phyloP scores from a whole-genome alignment of 2,888 invertebrate genomes.

The Apamea crenata region DNA sequence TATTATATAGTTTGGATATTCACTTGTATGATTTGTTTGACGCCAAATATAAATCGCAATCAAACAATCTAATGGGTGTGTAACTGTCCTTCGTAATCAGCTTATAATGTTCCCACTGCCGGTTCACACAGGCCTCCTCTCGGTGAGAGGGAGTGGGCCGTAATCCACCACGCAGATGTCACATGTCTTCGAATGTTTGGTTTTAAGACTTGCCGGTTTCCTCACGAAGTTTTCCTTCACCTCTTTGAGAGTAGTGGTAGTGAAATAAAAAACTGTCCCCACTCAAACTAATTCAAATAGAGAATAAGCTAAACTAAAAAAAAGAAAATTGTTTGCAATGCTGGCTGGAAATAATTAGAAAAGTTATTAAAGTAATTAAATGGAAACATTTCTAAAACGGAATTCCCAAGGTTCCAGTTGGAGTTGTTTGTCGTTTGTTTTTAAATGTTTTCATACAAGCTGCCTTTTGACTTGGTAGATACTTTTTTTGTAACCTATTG shows the following conservation, averaged over 20 bases:
- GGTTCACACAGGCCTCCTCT: background rate
- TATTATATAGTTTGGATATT: slow-evolving; percentile 28
- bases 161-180: background rate
- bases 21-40: background rate
- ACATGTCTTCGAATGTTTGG: background rate
- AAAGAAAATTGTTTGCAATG: background rate
- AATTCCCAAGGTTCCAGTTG: background rate
- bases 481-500: background rate
- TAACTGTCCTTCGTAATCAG: background rate
- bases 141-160: background rate
- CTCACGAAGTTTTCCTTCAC: background rate
- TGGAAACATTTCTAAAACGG: background rate
- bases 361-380: background rate
- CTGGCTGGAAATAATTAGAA: slow-evolving; percentile 13
- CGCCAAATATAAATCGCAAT: background rate
- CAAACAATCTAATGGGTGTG: background rate
- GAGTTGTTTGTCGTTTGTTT: slow-evolving; percentile 8
- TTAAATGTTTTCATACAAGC: background rate
- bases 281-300: background rate
- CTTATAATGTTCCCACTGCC: no score
- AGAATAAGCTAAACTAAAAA: background rate
- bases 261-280: background rate
- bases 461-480: background rate
- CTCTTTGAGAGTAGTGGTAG: background rate
- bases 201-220: background rate